A percentile compares a stretch with the other conserved stretches of the same genome.
phyloP scores from a whole-genome alignment of 2,888 invertebrate genomes.

The Psococerastis gibbosa region DNA sequence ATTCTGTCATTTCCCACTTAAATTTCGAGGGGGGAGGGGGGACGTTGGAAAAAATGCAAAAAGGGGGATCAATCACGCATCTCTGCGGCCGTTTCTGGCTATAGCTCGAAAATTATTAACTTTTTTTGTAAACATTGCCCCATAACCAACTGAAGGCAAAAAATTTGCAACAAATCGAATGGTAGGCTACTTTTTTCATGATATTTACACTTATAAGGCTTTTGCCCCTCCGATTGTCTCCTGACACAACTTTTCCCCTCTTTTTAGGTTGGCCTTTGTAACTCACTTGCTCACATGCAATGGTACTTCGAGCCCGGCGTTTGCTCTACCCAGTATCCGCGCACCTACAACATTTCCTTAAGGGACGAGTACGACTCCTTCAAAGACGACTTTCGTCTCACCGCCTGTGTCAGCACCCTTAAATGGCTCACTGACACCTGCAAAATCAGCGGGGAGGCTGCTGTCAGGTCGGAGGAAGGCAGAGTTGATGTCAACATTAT shows the following conservation, averaged over 20 bases:
- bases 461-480: slow-evolving; percentile 18
- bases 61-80: no score
- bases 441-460: slow-evolving; percentile 14
- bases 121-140: no score
- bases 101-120: no score
- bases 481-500: slow-evolving; percentile 33
- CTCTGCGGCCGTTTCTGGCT: no score
- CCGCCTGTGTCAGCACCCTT: slow-evolving; percentile 56
- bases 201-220: no score
- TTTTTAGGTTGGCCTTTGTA: slow-evolving; percentile 26
- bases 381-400: slow-evolving; percentile 52
- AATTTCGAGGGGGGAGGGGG: no score
- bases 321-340: slow-evolving; percentile 47
- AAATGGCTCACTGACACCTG: slow-evolving; percentile 33
- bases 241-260: slow-evolving; percentile 12
- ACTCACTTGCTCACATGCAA: slow-evolving; percentile 36
- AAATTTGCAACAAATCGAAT: no score
- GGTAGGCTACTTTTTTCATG: no score
- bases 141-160: no score
- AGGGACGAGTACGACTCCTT: slow-evolving; percentile 37
- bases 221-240: no score
- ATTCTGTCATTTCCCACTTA: no score
- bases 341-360: slow-evolving; percentile 44
- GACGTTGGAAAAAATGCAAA: no score
- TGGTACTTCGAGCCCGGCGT: slow-evolving; percentile 37